Conservation (phyloP, 2,888 invertebrate species). For the Stenodera caucasica region DNA sequence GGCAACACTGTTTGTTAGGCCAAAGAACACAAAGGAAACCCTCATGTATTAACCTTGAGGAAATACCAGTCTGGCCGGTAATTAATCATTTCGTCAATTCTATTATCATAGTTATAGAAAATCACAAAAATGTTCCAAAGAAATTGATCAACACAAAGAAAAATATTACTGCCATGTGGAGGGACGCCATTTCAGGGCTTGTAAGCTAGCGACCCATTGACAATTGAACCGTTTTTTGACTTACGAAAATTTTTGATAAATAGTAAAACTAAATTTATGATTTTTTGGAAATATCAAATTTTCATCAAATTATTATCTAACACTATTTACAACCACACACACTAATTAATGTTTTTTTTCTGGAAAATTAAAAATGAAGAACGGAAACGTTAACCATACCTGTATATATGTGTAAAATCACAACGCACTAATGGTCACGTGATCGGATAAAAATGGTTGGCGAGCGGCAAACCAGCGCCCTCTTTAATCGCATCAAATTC, state of each 20-base stretch:
- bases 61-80: constrained; percentile 3
- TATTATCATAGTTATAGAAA: neutral
- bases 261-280: constrained; percentile 7
- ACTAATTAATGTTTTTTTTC: constrained; percentile 32
- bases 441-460: constrained; percentile 43
- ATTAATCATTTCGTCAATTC: neutral
- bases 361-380: constrained; percentile 34
- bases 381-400: constrained; percentile 52
- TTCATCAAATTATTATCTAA: neutral
- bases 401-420: constrained; percentile 49
- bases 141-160: constrained; percentile 18
- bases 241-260: constrained; percentile 15
- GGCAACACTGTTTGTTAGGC: constrained; percentile 38
- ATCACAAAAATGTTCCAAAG: neutral
- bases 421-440: constrained; percentile 55
- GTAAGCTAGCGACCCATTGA: constrained; percentile 64
- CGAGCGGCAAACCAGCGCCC: constrained; percentile 23
- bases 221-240: constrained; percentile 49
- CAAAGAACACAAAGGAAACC: constrained; percentile 25
- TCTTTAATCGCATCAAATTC: constrained; percentile 16
- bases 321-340: constrained; percentile 27
- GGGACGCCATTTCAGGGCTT: constrained; percentile 74
- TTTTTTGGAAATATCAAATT: neutral
- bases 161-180: constrained; percentile 64
- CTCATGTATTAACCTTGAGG: neutral